Percentiles rank a stretch among this genome's conserved stretches.
Conservation (phyloP, 2,888 invertebrate genomes). For the Phaonia tiefii region DNA sequence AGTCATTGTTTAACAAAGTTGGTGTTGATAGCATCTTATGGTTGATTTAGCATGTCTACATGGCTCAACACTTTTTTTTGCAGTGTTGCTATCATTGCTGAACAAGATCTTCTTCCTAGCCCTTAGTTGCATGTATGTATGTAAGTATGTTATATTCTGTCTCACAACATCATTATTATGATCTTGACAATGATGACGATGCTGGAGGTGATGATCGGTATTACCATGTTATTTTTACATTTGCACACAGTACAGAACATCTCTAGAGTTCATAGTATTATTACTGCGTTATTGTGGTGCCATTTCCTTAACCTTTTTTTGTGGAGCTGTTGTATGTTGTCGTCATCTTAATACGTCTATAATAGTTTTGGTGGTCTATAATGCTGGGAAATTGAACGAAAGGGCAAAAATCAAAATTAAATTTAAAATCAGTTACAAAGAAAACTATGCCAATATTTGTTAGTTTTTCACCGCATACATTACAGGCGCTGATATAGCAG, state of each 20-base stretch:
- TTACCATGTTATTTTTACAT: background rate
- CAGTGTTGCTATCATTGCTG: background rate
- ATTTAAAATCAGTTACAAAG: no score
- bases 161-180: conserved; percentile 28
- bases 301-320: conserved; percentile 30
- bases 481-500: no score
- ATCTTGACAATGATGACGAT: conserved; percentile 22
- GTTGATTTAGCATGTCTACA: conserved; percentile 69
- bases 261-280: conserved; percentile 19
- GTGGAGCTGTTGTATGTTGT: conserved; percentile 20
- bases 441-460: no score
- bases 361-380: background rate
- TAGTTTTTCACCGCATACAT: no score
- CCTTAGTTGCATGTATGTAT: no score
- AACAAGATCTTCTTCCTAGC: background rate
- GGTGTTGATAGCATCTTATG: conserved; percentile 71
- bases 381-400: no score
- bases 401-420: no score
- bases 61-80: conserved; percentile 67
- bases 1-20: conserved; percentile 66
- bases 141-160: no score
- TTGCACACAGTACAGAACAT: background rate
- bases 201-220: conserved; percentile 12
- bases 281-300: conserved; percentile 20
- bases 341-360: conserved; percentile 16